These are phyloP conservation scores for Cichlasoma orientale DNA, from an alignment of 2,797 vertebrate genomes.

Conservation along the genomic window DNA sequence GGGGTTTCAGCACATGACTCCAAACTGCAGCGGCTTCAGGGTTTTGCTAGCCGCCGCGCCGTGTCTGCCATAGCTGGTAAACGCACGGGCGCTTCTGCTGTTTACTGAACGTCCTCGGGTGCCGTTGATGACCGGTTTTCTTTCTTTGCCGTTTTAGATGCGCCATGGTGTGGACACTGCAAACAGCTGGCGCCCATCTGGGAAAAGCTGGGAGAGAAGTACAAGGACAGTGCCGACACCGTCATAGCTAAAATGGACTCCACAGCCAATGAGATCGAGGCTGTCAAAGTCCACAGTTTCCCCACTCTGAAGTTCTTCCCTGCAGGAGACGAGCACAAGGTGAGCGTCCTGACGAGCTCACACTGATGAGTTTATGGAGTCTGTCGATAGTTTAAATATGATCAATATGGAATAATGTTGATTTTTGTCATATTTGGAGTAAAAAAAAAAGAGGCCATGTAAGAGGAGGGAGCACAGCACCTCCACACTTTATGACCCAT, in stretches of 20 bases:
- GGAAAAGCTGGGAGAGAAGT: constrained; percentile 95
- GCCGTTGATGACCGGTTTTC: not conserved
- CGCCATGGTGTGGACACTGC: constrained; percentile 99
- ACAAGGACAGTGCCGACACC: constrained; percentile 83
- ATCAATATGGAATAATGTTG: accelerated
- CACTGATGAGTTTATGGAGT: no score
- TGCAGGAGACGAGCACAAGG: constrained; percentile 85
- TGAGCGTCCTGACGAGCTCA: constrained; percentile 54
- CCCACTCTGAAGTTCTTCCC: constrained; percentile 98
- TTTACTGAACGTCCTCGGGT: not conserved
- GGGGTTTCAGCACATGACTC: not conserved
- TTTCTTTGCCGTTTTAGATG: constrained; percentile 80
- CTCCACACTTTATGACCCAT: not conserved
- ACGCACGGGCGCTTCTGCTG: not conserved
- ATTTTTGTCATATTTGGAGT: not conserved
- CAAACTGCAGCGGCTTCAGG: not conserved
- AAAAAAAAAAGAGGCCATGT: not conserved
- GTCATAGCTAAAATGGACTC: constrained; percentile 98
- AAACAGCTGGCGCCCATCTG: constrained; percentile 97
- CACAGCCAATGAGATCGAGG: constrained; percentile 94
- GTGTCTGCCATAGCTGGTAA: not conserved
- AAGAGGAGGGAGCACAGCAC: accelerated
- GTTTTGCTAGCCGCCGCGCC: not conserved
- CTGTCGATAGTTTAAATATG: no score
- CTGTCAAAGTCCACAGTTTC: constrained; percentile 97